These are phyloP conservation scores for Unio pictorum DNA, from an alignment of 2,888 invertebrate species.

Conservation along the genomic window DNA sequence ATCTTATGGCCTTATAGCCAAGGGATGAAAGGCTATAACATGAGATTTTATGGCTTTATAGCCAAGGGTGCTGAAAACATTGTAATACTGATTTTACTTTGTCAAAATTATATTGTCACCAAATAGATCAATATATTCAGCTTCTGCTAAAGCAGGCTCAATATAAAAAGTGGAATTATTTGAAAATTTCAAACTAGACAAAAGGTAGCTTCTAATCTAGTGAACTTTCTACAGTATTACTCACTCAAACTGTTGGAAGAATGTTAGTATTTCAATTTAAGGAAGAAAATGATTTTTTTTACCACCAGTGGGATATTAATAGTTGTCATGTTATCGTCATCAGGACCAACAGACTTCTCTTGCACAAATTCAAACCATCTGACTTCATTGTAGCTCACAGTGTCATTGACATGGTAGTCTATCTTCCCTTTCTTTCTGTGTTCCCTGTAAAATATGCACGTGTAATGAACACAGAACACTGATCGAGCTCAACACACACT, in stretches of 20 bases:
- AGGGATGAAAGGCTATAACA: no score
- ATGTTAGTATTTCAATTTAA: not conserved
- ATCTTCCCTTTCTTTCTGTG: slow-evolving; percentile 76
- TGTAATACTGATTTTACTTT: no score
- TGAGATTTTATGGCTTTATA: no score
- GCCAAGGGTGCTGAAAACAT: no score
- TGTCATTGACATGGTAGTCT: slow-evolving; percentile 75
- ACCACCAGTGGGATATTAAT: slow-evolving; percentile 87
- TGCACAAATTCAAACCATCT: slow-evolving; percentile 82
- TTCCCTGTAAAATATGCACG: slow-evolving; percentile 44
- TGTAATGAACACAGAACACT: no score
- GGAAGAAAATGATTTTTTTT: slow-evolving; percentile 68
- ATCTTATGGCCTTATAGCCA: no score
- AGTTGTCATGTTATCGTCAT: slow-evolving; percentile 83
- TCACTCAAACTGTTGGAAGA: no score
- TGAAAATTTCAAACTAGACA: no score
- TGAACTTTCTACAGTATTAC: not conserved
- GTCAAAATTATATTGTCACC: no score
- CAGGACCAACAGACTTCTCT: slow-evolving; percentile 77
- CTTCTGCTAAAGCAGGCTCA: no score
- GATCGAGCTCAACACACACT: no score
- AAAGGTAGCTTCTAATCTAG: not conserved
- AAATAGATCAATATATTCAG: no score
- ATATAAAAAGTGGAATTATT: not conserved
- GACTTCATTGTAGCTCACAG: slow-evolving; percentile 81